phyloP scores from a whole-genome alignment of 2,797 vertebrate species.

The Notolepis coatsorum region DNA sequence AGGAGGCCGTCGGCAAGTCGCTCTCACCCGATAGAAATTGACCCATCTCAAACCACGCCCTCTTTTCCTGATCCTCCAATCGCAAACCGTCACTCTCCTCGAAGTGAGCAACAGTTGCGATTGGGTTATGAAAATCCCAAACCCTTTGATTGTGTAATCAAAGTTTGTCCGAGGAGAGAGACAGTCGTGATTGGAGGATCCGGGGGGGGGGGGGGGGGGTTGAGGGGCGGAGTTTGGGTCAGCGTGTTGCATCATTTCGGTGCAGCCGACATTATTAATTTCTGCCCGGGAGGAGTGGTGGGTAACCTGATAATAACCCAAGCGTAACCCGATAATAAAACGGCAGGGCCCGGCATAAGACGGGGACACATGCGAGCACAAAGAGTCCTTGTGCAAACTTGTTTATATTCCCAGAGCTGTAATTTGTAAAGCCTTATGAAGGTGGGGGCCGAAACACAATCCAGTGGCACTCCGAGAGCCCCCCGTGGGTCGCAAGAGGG shows the following conservation, averaged over 20 bases:
- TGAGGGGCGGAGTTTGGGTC: too few species aligned
- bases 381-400: conserved; percentile 56
- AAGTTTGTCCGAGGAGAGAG: too few species aligned
- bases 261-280: conserved; percentile 47
- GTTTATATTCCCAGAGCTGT: conserved; percentile 64
- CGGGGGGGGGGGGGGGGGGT: too few species aligned
- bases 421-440: conserved; percentile 64
- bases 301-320: conserved; percentile 46
- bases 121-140: too few species aligned
- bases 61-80: too few species aligned
- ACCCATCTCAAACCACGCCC: too few species aligned
- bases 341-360: conserved; percentile 37
- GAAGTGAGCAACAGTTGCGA: too few species aligned
- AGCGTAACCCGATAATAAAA: conserved; percentile 52
- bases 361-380: conserved; percentile 47
- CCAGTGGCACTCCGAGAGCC: conserved; percentile 51
- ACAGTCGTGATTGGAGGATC: too few species aligned
- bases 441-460: conserved; percentile 47
- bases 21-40: conserved; percentile 27
- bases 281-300: conserved; percentile 23
- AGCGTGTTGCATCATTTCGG: conserved; percentile 22
- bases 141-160: too few species aligned
- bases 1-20: conserved; percentile 18
- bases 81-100: too few species aligned
- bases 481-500: conserved; percentile 40